phyloP scores from a whole-genome alignment of 92 coral and sea anemone genomes.

The Siderastrea siderea region DNA sequence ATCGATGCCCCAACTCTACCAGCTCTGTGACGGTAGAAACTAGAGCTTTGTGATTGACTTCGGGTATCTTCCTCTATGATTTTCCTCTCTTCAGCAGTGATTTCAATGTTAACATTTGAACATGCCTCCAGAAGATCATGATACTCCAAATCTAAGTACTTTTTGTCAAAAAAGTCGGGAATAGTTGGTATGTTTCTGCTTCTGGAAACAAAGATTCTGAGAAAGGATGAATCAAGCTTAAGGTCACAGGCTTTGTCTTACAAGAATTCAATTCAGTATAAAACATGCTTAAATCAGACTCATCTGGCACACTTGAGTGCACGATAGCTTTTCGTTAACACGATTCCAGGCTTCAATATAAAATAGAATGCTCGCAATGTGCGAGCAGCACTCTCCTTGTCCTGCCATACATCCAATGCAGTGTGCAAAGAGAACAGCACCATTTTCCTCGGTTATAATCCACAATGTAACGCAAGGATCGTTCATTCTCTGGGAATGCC shows the following conservation, averaged over 20 bases:
- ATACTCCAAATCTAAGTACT: slow-evolving; percentile 63
- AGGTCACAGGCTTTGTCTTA: slow-evolving; percentile 61
- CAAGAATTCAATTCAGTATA: slow-evolving; percentile 58
- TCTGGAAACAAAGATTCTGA: slow-evolving; percentile 64
- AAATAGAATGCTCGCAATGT: slow-evolving; percentile 68
- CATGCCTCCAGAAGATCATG: slow-evolving; percentile 67
- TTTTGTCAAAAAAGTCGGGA: slow-evolving; percentile 66
- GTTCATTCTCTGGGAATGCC: slow-evolving; percentile 64
- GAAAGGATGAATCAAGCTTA: slow-evolving; percentile 70
- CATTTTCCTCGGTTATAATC: slow-evolving; percentile 63
- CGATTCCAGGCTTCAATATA: slow-evolving; percentile 64
- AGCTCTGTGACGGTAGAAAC: slow-evolving; percentile 77
- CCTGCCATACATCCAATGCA: slow-evolving; percentile 72
- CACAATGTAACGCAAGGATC: slow-evolving; percentile 54
- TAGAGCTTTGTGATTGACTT: slow-evolving; percentile 55
- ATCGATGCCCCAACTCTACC: slow-evolving; percentile 83
- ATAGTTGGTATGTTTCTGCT: slow-evolving; percentile 63
- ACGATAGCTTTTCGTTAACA: slow-evolving; percentile 44
- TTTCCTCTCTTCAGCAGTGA: slow-evolving; percentile 58
- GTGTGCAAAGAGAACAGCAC: slow-evolving; percentile 64
- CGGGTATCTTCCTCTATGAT: slow-evolving; percentile 69
- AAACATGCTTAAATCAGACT: slow-evolving; percentile 40
- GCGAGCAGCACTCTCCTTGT: slow-evolving; percentile 73
- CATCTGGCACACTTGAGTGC: slow-evolving; percentile 46
- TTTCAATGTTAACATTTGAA: slow-evolving; percentile 41